Evolutionary conservation across 2,888 invertebrate species (phyloP), one percentile per base, ranked within the genome.

Genomic region (Philonicus albiceps): DNA sequence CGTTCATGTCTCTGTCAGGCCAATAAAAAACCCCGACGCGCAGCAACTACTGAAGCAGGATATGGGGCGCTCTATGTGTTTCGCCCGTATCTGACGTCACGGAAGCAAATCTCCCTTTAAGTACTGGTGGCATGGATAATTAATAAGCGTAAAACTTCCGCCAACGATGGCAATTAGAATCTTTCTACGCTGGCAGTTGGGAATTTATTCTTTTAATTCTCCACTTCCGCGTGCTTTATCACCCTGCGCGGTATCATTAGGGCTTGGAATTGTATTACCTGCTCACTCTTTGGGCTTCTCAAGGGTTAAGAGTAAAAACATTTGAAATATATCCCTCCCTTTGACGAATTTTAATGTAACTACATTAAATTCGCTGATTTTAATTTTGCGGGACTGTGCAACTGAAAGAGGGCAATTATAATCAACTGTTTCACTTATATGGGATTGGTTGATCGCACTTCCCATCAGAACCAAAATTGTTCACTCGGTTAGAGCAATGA

Each of bases 91-190:
- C 83, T 81, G 22, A 37, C 72, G 19, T 80, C 53, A 80, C 49
- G 7, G 43, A 53, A 49, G 31, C 80, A 80, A 80, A 80, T 80
- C 80, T 83, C 83, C 34, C 30, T 83, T 64, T 64, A 83, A 83
- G 72, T 83, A 72, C 72, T 83, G 40, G 37, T 27, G 40, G 64
- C 22, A 83, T 83, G 55, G 83, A 83, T 83, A 83, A 83, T 83
- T 83, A 83, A 83, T 83, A 83, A 83, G 83, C 83, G 83, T 37
- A 34, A 72, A 83, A 83, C 83, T 83, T 83, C 83, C 83, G 72
- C 83, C 72, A 72, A 83, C 83, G 55, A 83, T 72, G 83, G 64
- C 83, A 83, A 64, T 72, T 83, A 83, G 72, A 72, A 83, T 72
- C 34, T 34, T 83, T 83, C 64, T 64, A 83, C 64, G 72, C 64